Conservation (phyloP, 2,113 vertebrate species). For the Sinocyclocheilus anshuiensis region DNA sequence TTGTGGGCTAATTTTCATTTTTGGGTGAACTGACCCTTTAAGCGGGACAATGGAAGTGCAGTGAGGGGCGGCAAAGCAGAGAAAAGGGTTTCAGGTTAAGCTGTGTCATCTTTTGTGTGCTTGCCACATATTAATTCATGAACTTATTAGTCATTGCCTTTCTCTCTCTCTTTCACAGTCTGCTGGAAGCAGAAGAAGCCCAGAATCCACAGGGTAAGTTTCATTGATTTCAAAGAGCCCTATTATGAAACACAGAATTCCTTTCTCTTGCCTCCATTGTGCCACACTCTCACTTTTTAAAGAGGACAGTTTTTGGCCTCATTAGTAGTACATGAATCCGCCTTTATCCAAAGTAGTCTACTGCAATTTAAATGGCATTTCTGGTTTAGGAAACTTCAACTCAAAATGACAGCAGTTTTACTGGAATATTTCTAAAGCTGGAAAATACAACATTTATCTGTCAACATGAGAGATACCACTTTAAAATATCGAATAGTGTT, state of each 20-base stretch:
- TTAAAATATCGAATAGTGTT: background rate
- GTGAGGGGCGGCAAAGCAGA: background rate
- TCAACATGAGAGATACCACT: background rate
- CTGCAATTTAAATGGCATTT: too few relatives aligned
- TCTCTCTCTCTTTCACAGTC: slow-evolving; percentile 60
- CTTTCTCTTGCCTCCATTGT: slow-evolving; percentile 42
- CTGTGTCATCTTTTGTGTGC: slow-evolving; percentile 1
- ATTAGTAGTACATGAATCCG: background rate
- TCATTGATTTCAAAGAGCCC: slow-evolving; percentile 54
- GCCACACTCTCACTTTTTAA: slow-evolving; percentile 42
- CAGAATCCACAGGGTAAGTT: slow-evolving; percentile 74
- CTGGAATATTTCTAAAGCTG: too few relatives aligned
- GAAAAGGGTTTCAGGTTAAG: slow-evolving; percentile 14
- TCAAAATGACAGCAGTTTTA: too few relatives aligned
- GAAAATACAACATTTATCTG: too few relatives aligned
- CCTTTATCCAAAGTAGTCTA: background rate
- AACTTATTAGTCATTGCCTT: slow-evolving; percentile 41
- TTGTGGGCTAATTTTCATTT: too few relatives aligned
- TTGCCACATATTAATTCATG: slow-evolving; percentile 12
- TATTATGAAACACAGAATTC: slow-evolving; percentile 52
- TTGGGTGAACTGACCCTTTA: background rate
- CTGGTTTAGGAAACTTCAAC: too few relatives aligned
- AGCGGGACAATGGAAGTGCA: background rate
- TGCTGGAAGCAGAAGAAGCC: slow-evolving; percentile 65
- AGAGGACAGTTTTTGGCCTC: slow-evolving; percentile 33